phyloP scores from a whole-genome alignment of 2,888 invertebrate genomes.

The Keiferia lycopersicella region DNA sequence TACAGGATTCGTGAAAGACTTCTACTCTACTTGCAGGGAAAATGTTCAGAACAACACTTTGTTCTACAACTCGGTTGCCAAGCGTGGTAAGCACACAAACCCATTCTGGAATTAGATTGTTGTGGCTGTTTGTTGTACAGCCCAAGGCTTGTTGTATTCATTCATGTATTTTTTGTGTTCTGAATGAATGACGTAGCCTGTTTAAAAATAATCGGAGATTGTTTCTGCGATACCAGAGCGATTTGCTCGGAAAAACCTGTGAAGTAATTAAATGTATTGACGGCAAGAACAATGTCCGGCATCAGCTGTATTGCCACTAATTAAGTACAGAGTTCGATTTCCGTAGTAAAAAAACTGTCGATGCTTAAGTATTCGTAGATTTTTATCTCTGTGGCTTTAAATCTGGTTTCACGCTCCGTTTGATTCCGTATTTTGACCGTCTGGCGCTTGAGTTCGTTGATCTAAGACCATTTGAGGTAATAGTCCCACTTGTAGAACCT shows the following conservation, averaged over 20 bases:
- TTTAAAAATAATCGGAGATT: neutral
- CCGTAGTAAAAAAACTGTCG: neutral
- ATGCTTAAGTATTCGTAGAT: slow-evolving; percentile 5
- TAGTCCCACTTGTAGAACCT: slow-evolving; percentile 1
- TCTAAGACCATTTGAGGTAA: slow-evolving; percentile 13
- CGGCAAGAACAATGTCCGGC: neutral
- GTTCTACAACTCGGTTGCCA: no score
- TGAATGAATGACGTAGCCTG: slow-evolving; percentile 13
- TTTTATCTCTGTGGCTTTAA: neutral
- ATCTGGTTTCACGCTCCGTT: slow-evolving; percentile 19
- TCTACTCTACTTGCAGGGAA: no score
- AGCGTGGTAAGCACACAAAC: no score
- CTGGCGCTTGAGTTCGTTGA: slow-evolving; percentile 17
- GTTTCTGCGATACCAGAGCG: neutral
- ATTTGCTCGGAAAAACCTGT: neutral
- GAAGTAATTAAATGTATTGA: neutral
- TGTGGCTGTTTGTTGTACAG: slow-evolving; percentile 18
- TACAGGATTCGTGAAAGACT: no score
- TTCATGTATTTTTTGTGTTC: slow-evolving; percentile 36
- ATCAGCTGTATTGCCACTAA: neutral
- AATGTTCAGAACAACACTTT: no score
- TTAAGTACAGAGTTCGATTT: slow-evolving; percentile 2
- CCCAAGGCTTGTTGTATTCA: slow-evolving; percentile 46
- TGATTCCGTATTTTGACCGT: slow-evolving; percentile 7
- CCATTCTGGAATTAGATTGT: no score